Conservation (phyloP, 2,797 vertebrate species). For the Garrulus glandarius region DNA sequence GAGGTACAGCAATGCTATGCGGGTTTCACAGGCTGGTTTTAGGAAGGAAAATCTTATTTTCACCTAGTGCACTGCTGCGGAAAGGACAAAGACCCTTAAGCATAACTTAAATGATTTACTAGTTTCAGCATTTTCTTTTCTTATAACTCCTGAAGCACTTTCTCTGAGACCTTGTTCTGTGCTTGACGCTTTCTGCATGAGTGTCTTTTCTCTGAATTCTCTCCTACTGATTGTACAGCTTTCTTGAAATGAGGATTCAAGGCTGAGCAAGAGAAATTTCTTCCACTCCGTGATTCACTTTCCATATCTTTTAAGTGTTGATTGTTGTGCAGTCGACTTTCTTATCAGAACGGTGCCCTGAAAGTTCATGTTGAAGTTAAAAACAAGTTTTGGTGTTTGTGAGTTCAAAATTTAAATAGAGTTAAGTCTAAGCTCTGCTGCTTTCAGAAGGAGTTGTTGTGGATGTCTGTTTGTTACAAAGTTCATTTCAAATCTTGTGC, state of each 20-base stretch:
- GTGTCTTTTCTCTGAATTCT: not conserved
- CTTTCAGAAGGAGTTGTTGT: not conserved
- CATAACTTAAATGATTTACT: not conserved
- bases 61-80: fast-evolving
- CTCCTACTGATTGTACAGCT: not conserved
- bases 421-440: not conserved
- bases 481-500: not conserved
- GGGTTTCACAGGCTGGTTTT: not conserved
- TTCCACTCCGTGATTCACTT: not conserved
- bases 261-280: not conserved
- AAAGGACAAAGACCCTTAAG: fast-evolving
- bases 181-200: not conserved
- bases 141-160: not conserved
- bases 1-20: fast-evolving
- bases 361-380: not conserved
- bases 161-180: not conserved
- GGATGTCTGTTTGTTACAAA: not conserved
- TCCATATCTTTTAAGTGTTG: not conserved
- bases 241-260: not conserved
- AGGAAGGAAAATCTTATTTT: not conserved
- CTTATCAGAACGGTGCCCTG: not conserved
- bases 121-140: not conserved
- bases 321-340: not conserved
- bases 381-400: not conserved
- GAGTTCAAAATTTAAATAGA: not conserved